Percentiles rank a stretch among this genome's conserved stretches.
phyloP scores from a whole-genome alignment of 2,888 invertebrate species.

The Eudiplozoon nipponicum region DNA sequence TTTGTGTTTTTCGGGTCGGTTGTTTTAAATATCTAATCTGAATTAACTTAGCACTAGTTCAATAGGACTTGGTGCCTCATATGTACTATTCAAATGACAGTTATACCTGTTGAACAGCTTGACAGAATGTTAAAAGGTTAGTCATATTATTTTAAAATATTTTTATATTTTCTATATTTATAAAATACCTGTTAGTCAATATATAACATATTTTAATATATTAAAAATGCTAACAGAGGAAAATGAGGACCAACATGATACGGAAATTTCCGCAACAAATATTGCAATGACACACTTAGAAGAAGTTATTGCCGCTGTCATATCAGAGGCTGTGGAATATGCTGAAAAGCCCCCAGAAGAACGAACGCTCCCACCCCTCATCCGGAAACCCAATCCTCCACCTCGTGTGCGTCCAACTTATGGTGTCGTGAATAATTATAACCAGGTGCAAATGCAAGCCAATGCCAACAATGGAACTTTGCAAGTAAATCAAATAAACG shows the following conservation, averaged over 20 bases:
- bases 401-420: background rate
- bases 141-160: background rate
- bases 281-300: slow-evolving; percentile 3
- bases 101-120: background rate
- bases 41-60: too few species aligned
- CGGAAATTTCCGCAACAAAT: slow-evolving; percentile 1
- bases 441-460: too few species aligned
- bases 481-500: too few species aligned
- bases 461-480: too few species aligned
- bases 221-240: too few species aligned
- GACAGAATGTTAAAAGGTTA: slow-evolving; percentile 4
- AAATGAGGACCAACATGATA: slow-evolving; percentile 3
- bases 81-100: slow-evolving; percentile 4
- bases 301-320: background rate
- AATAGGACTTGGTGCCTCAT: too few species aligned
- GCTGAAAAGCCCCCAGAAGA: slow-evolving; percentile 4
- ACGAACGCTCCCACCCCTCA: background rate
- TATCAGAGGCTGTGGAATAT: slow-evolving; percentile 1
- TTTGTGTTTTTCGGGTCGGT: too few species aligned
- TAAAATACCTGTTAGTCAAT: background rate
- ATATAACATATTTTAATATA: too few species aligned
- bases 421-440: background rate
- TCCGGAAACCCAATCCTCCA: background rate
- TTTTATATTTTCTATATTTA: background rate
- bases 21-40: too few species aligned